Conservation (phyloP, 2,888 invertebrate genomes). For the Caenorhabditis afra region DNA sequence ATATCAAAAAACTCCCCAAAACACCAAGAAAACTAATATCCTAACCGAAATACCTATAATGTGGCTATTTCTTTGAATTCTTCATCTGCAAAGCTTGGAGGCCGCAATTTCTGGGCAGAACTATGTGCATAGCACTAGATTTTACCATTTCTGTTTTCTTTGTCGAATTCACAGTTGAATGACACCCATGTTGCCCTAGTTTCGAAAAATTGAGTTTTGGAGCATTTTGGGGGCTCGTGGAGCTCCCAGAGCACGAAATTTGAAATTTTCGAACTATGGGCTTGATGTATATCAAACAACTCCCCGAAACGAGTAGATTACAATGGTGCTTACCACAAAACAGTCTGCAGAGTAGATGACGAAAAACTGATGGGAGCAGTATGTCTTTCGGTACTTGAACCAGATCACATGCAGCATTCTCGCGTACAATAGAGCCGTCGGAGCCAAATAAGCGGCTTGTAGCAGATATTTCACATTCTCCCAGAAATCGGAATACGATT, state of each 20-base stretch:
- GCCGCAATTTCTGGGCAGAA: too few relatives aligned
- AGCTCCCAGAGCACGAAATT: neutral
- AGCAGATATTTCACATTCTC: slow-evolving; percentile 31
- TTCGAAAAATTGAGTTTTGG: too few relatives aligned
- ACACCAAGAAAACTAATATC: too few relatives aligned
- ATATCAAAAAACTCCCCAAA: too few relatives aligned
- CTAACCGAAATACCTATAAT: too few relatives aligned
- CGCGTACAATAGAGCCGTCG: slow-evolving; percentile 19
- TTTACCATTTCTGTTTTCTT: neutral
- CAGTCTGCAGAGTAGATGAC: slow-evolving; percentile 41
- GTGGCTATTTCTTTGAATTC: too few relatives aligned
- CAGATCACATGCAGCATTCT: slow-evolving; percentile 44
- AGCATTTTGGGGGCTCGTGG: neutral
- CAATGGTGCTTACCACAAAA: slow-evolving; percentile 25
- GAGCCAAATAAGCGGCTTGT: slow-evolving; percentile 31
- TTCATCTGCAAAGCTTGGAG: too few relatives aligned
- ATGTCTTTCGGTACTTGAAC: slow-evolving; percentile 22
- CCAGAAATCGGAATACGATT: neutral
- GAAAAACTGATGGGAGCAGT: slow-evolving; percentile 43
- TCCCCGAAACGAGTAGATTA: neutral
- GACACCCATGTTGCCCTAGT: neutral
- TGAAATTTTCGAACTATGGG: neutral
- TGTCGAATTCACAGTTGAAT: neutral
- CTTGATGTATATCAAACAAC: neutral
- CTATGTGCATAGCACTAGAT: too few relatives aligned